Conservation (phyloP, 2,113 vertebrate genomes). For the Craseonycteris thonglongyai region DNA sequence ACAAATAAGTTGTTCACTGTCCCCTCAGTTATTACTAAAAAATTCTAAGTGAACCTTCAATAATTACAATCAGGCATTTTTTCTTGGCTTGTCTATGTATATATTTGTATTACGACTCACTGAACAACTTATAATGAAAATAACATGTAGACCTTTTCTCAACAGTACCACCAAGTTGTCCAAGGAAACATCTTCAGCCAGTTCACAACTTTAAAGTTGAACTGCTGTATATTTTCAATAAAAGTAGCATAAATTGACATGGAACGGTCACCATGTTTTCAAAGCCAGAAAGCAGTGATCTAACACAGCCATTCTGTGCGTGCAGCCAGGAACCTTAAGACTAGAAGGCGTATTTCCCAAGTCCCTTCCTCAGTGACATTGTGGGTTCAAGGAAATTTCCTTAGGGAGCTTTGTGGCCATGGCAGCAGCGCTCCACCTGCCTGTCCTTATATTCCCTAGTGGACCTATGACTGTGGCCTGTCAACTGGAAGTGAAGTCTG, state of each 20-base stretch:
- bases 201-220: neutral
- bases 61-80: slow-evolving; percentile 31
- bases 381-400: neutral
- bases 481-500: slow-evolving; percentile 92
- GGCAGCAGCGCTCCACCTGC: neutral
- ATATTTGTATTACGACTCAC: neutral
- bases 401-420: neutral
- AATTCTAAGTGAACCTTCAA: neutral
- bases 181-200: neutral
- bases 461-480: neutral
- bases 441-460: rapidly evolving
- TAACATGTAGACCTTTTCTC: neutral
- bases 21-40: slow-evolving; percentile 28
- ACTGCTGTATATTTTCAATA: neutral
- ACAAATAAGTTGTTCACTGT: slow-evolving; percentile 27
- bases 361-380: neutral
- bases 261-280: neutral
- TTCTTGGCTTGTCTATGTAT: no score
- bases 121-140: neutral
- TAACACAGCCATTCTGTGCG: neutral
- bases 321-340: neutral
- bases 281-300: neutral
- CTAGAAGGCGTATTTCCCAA: neutral
- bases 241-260: neutral
- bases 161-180: neutral